Base-by-base conservation (phyloP, 2,113 vertebrate genomes). In the Cryptotis parvus region DNA sequence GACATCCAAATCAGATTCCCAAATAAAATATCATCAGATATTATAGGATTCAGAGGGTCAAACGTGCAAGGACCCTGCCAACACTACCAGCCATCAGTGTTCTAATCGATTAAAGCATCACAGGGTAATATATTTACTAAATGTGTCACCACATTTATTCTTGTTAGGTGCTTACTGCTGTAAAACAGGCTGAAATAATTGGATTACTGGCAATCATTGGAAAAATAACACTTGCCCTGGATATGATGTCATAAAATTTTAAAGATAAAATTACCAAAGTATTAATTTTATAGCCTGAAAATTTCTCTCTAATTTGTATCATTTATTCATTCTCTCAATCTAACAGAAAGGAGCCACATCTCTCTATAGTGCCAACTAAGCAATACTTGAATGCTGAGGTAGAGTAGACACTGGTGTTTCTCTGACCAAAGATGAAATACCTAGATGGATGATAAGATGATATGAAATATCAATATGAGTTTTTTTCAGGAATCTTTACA, bases 101-200 rank as follows among this genome's bases (percentile, higher is more conserved):
- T 96, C 88, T 96, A 95, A 98, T 96, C 95, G 97, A 98, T 97
- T 97, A 97, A 97, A 97, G 90, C 94, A 73, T 95, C 76, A 7
- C 93, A 84, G 92, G 94, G 83, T 94, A 94, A 96, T 96, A 89
- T 93, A 93, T 11, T 97, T 92, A 90, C 84, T 79, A 91, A 94
- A 72, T 58, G 45, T 95, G 92, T 96, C 91, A 80, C 72, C 86
- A 84, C 72, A 6, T 95, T 74, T 94, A 88, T 93, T 91, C 94
- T 97, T 11, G 43, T 95, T 95, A 95, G 92, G 87, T 95, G 88
- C 91, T 92, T 91, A 37, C 89, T 96, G 81, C 95, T 96, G 74
- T 90, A 94, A 92, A 97, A 94, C 74, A 66, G 10, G 92, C 87
- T 84, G 77, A 96, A 95, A 91, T 97, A 98, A 97, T 98, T 96